Conservation (phyloP, 1,140 invertebrate species). For the Drosophila arawakana region DNA sequence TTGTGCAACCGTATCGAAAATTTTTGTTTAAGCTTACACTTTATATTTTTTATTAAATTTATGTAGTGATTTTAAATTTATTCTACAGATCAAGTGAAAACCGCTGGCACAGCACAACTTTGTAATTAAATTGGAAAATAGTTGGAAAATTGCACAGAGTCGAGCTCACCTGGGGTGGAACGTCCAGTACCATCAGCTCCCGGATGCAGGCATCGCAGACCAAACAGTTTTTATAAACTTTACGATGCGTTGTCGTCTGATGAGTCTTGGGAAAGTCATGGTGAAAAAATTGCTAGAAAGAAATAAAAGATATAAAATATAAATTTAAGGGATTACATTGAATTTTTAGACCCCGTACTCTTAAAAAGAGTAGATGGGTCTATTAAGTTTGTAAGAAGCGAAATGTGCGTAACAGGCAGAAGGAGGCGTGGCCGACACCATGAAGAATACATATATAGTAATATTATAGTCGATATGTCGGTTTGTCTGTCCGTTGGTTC, state of each 20-base stretch:
- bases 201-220: constrained; percentile 84
- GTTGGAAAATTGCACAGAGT: constrained; percentile 26
- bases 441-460: too few relatives aligned
- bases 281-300: constrained; percentile 83
- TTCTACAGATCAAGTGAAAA: constrained; percentile 1
- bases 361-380: too few relatives aligned
- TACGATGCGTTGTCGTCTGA: constrained; percentile 78
- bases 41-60: constrained; percentile 32
- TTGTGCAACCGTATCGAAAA: constrained; percentile 29
- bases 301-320: constrained; percentile 34
- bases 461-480: too few relatives aligned
- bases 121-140: constrained; percentile 58
- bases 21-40: constrained; percentile 28
- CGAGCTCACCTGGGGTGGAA: constrained; percentile 83
- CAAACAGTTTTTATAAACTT: constrained; percentile 84
- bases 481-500: too few relatives aligned
- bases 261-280: constrained; percentile 84
- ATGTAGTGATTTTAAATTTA: constrained; percentile 2
- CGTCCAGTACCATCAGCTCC: constrained; percentile 85
- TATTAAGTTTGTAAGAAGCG: too few relatives aligned
- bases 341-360: background rate
- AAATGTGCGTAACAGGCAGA: too few relatives aligned
- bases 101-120: constrained; percentile 31
- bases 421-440: too few relatives aligned
- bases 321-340: constrained; percentile 6